Percentiles rank a stretch among this genome's conserved stretches.
These are phyloP conservation scores for Sandelia bainsii DNA, from an alignment of 2,797 vertebrate species.

Conservation along the genomic window DNA sequence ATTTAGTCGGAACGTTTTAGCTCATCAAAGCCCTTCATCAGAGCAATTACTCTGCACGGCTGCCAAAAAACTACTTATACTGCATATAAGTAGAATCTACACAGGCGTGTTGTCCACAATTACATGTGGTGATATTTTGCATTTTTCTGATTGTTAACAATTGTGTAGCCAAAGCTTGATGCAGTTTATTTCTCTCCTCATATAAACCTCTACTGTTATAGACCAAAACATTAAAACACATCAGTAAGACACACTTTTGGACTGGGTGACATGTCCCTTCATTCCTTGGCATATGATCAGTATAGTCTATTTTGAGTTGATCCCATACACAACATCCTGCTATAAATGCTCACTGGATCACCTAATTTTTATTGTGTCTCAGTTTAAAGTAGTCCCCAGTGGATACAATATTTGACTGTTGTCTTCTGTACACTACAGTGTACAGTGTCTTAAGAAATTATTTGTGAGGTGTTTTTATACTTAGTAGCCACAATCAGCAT, in stretches of 20 bases:
- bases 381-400: neutral
- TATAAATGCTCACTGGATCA: neutral
- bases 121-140: neutral
- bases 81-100: neutral
- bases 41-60: neutral
- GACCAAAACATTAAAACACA: neutral
- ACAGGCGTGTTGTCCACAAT: neutral
- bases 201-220: neutral
- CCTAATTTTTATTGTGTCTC: neutral
- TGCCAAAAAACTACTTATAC: no score
- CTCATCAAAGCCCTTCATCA: neutral
- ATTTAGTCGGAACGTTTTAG: slow-evolving; percentile 8
- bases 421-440: neutral
- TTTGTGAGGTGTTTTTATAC: neutral
- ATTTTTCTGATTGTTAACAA: neutral
- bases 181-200: neutral
- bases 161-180: neutral
- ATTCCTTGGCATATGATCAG: neutral
- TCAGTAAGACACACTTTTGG: neutral
- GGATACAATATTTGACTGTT: neutral
- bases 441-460: neutral
- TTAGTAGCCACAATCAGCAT: neutral
- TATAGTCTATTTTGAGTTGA: neutral
- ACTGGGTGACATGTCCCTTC: slow-evolving; percentile 2
- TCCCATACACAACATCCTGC: slow-evolving; percentile 3